Base-by-base conservation (phyloP, 2,888 invertebrate species). In the Leptothorax acervorum region DNA sequence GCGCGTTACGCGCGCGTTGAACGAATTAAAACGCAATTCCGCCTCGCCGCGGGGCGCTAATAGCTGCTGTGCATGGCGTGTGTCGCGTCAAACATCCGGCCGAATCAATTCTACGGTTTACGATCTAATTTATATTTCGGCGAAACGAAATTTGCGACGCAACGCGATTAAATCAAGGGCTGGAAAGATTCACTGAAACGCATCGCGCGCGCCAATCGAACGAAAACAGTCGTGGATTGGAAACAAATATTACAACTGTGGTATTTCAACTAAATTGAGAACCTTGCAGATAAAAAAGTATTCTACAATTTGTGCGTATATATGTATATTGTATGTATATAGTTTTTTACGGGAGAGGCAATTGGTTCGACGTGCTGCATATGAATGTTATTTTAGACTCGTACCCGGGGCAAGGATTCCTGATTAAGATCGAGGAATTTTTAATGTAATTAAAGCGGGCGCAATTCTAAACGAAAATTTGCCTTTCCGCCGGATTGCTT, bases 401-500 rank as follows among this genome's bases (percentile, higher is more conserved):
- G 6, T 48, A 8, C 31, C 45, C 15, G 11, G 2, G 15, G 6
- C 75, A 12, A 35, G n/a, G 48, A 48, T 28, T 68, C n/a, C 28
- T 68, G 57, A 83, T 86, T 83, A 81, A 82, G 48, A 86, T 81
- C 76, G 62, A 75, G 66, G 66, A 87, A 84, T 83, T 73, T 83
- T 83, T 82, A 83, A 87, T 83, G 81, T 76, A 87, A 87, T 87
- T 76, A 83, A 68, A 83, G 75, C 62, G 62, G 55, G 74, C 62
- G 82, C 68, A 63, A 78, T 78, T 62, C 66, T 51, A 42, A 53
- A 78, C 68, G 85, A 65, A 76, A 51, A 65, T 76, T 86, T 82
- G 18, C 62, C 66, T 31, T 42, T 23, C 48, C 39, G 31, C 63
- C 71, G 53, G 48, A 31, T 53, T 82, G 42, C 70, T 70, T 70